phyloP scores from a whole-genome alignment of 2,888 invertebrate genomes.

The Cenopis cana region DNA sequence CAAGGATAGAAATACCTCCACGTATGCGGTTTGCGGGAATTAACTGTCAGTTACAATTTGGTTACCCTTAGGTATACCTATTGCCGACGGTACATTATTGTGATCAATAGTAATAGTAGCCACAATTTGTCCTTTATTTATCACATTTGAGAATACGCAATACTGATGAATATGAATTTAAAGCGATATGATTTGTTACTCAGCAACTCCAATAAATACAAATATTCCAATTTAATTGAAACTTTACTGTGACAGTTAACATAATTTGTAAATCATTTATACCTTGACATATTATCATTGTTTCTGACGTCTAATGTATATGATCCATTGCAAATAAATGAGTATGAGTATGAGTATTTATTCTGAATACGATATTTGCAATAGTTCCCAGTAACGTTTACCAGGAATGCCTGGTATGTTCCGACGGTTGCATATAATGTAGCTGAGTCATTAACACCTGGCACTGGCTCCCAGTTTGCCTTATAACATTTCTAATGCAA shows the following conservation, averaged over 20 bases:
- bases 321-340: too few species aligned
- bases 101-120: neutral
- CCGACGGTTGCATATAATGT: conserved; percentile 12
- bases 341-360: too few species aligned
- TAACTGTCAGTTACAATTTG: too few species aligned
- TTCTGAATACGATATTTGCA: neutral
- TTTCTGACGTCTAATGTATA: too few species aligned
- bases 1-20: too few species aligned
- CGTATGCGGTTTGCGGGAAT: too few species aligned
- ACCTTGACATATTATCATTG: too few species aligned
- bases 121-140: neutral
- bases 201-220: neutral
- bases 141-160: too few species aligned
- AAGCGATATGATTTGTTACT: neutral
- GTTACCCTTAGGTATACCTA: neutral
- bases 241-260: too few species aligned
- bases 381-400: conserved; percentile 4
- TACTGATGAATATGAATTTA: neutral
- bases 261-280: too few species aligned
- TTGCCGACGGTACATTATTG: neutral
- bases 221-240: too few species aligned
- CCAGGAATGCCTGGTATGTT: conserved; percentile 3
- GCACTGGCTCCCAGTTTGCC: conserved; percentile 33
- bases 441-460: conserved; percentile 37
- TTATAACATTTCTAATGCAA: conserved; percentile 34